Evolutionary conservation across 1,140 invertebrate species (phyloP).

Genomic region (Periplaneta americana): DNA sequence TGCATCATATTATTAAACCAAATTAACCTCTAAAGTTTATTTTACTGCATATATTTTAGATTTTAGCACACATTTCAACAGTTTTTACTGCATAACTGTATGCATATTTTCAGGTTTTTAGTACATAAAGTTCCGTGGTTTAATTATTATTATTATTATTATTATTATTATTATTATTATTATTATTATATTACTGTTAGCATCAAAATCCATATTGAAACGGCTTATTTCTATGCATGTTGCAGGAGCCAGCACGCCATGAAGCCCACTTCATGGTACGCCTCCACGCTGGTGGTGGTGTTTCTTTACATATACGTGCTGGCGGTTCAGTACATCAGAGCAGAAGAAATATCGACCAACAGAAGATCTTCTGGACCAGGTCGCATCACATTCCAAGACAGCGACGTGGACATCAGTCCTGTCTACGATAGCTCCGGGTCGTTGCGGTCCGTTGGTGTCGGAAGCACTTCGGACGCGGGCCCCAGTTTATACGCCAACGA

Average conservation of each 20-base stretch:
- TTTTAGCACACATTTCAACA: too few species aligned
- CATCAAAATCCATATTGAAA: too few species aligned
- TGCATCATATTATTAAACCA: too few species aligned
- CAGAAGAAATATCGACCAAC: slow-evolving; percentile 22
- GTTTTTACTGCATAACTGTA: too few species aligned
- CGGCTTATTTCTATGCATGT: too few species aligned
- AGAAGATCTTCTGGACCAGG: not conserved
- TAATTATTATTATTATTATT: too few species aligned
- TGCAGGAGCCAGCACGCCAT: slow-evolving; percentile 23
- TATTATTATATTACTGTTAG: too few species aligned
- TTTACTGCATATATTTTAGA: too few species aligned
- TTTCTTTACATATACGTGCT: slow-evolving; percentile 39
- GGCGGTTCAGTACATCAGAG: slow-evolving; percentile 38
- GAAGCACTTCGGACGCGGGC: not conserved
- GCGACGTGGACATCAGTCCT: not conserved
- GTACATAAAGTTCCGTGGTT: too few species aligned
- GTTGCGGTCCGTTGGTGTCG: not conserved
- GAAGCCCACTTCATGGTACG: slow-evolving; percentile 41
- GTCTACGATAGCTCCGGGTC: not conserved
- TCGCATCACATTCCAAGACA: slow-evolving; percentile 19
- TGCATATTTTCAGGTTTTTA: too few species aligned
- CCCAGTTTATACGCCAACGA: not conserved
- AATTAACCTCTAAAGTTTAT: too few species aligned
- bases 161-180: too few species aligned
- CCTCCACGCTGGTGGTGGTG: slow-evolving; percentile 36